Percentiles rank a stretch among this genome's conserved stretches.
Evolutionary conservation across 2,797 vertebrate species (phyloP).

Genomic region (Serranus cabrilla): DNA sequence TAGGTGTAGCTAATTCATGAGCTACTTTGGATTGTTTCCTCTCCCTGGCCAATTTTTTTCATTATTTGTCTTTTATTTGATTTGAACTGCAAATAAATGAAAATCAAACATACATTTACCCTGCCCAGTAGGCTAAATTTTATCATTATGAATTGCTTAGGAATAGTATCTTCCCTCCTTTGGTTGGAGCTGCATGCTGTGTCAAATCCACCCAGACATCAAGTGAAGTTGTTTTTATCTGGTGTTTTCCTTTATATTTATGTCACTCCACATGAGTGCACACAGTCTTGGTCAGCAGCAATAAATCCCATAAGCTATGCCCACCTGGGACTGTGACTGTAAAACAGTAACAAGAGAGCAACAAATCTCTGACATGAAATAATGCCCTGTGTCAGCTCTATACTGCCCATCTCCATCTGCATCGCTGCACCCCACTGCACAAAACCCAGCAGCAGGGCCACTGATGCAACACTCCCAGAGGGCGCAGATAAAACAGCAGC

Average conservation of each 20-base stretch:
- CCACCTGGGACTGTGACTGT: constrained; percentile 55
- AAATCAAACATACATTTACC: neutral
- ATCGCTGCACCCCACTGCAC: constrained; percentile 71
- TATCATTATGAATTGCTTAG: neutral
- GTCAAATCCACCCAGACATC: constrained; percentile 2
- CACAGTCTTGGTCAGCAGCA: constrained; percentile 25
- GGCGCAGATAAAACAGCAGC: constrained; percentile 53
- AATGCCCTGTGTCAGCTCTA: constrained; percentile 71
- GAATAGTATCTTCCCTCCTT: neutral
- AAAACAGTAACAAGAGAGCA: constrained; percentile 49
- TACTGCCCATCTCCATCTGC: constrained; percentile 69
- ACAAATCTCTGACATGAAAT: constrained; percentile 61
- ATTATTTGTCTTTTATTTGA: neutral
- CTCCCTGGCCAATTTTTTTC: neutral
- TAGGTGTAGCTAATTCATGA: neutral
- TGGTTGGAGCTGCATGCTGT: neutral
- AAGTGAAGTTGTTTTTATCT: neutral
- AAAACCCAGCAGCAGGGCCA: constrained; percentile 54
- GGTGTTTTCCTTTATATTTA: neutral
- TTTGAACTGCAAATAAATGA: neutral
- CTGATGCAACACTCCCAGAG: constrained; percentile 66
- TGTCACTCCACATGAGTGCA: constrained; percentile 17
- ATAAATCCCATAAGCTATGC: constrained; percentile 19
- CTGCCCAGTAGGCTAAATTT: neutral
- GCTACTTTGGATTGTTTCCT: neutral